Evolutionary conservation across 2,797 vertebrate genomes (phyloP), one percentile per base, ranked within the genome.

Genomic region (Balearica regulorum): DNA sequence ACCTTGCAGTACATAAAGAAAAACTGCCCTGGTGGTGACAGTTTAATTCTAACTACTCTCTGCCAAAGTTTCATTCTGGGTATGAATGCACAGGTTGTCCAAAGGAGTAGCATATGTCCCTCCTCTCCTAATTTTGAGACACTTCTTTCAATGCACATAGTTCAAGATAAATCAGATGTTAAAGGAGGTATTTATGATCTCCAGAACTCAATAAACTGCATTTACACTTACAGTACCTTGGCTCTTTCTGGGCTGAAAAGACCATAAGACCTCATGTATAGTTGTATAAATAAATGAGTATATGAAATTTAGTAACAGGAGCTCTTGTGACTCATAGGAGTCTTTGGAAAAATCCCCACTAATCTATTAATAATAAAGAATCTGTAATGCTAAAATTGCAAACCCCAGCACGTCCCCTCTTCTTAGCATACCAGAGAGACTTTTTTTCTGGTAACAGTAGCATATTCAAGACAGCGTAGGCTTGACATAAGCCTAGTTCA

Each of bases 291-390:
- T 96, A 97, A 95, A 96, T 94, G 83, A 94, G 91, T 90, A 94
- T 86, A 91, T 94, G 94, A 96, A 94, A 94, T 92, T 90, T 94
- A 97, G 95, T 97, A 97, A 96, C n/a, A 82, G 70, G 89, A 95
- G 94, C 90, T 95, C 94, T 85, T 94, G 76, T 96, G 96, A 97
- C 94, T 97, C 95, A 97, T 54, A 96, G 90, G 80, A 96, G 94
- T 83, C 87, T 92, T 95, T 97, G 75, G 68, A 75, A 83, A 97
- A 97, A 97, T 97, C 95, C 95, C 73, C 26, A 5, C 93, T 97
- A 96, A 96, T 83, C 96, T 97, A 96, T 92, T 96, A 95, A 95
- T 93, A 96, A 97, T 96, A 97, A 97, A 97, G 95, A 95, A 96
- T 90, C 93, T 95, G 93, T 84, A 96, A 96, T 93, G 86, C 86